These are phyloP conservation scores for Anser cygnoides DNA, from an alignment of 2,113 vertebrate genomes.

Conservation along the genomic window DNA sequence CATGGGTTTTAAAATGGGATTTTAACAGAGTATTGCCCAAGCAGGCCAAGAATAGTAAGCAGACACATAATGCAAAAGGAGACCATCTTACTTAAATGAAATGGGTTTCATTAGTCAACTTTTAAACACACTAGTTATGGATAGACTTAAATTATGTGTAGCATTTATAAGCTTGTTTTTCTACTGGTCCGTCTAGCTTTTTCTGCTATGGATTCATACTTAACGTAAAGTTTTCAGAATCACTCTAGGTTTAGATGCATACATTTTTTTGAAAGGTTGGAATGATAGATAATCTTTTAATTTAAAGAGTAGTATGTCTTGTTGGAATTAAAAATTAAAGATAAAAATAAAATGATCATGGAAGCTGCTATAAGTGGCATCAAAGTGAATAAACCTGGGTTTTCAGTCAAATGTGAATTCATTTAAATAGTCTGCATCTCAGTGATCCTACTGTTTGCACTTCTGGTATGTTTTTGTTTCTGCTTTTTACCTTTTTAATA, in stretches of 20 bases:
- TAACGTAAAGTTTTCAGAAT: not conserved
- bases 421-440: not conserved
- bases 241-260: not conserved
- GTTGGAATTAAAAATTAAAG: not conserved
- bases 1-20: constrained; percentile 12
- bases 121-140: not conserved
- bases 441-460: not conserved
- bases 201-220: not conserved
- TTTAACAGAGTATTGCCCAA: not conserved
- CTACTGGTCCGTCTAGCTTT: not conserved
- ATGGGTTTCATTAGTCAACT: not conserved
- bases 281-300: not conserved
- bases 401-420: not conserved
- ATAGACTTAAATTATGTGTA: not conserved
- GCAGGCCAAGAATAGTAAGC: not conserved
- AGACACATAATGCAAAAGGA: not conserved
- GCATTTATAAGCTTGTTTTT: not conserved
- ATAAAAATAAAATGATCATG: not conserved
- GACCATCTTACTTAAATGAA: not conserved
- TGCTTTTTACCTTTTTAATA: not conserved
- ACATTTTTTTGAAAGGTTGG: not conserved
- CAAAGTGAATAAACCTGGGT: not conserved
- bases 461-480: not conserved
- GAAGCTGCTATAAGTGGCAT: not conserved
- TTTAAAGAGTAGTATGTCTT: not conserved